Conservation (phyloP, 1,140 invertebrate genomes). For the Plutomurus gul region DNA sequence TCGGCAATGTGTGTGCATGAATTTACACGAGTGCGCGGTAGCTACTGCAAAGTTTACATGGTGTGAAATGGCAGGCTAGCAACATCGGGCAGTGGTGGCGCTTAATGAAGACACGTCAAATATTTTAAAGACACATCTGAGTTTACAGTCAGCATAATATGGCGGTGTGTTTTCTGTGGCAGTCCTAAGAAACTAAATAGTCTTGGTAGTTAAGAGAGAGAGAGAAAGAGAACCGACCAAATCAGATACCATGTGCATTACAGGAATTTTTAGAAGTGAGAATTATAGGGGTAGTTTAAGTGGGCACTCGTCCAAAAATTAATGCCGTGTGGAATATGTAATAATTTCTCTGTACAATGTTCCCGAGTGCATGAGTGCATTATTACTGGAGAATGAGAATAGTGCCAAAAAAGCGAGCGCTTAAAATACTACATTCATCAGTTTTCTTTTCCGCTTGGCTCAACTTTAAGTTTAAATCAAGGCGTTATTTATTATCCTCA, state of each 20-base stretch:
- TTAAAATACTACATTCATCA: conserved; percentile 30
- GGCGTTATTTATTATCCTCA: conserved; percentile 24
- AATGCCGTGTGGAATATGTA: conserved; percentile 24
- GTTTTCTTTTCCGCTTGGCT: conserved; percentile 28
- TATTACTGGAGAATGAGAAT: conserved; percentile 15
- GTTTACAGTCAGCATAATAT: too few relatives aligned
- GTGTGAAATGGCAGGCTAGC: too few relatives aligned
- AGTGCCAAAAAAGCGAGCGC: conserved; percentile 19
- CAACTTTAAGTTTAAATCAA: conserved; percentile 30
- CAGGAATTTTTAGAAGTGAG: conserved; percentile 24
- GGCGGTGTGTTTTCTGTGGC: too few relatives aligned
- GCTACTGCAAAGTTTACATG: too few relatives aligned
- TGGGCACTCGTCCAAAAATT: conserved; percentile 17
- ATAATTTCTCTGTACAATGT: conserved; percentile 1
- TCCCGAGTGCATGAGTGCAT: background rate
- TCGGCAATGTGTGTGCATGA: too few relatives aligned
- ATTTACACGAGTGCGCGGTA: too few relatives aligned
- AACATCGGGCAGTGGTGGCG: too few relatives aligned
- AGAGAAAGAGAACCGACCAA: too few relatives aligned
- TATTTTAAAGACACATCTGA: too few relatives aligned
- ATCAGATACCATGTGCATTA: background rate
- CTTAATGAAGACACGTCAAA: too few relatives aligned
- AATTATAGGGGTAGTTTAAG: conserved; percentile 16
- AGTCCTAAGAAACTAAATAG: too few relatives aligned
- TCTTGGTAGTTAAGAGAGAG: too few relatives aligned